Conservation (phyloP, 2,888 invertebrate genomes). For the Hirudinaria manillensis region DNA sequence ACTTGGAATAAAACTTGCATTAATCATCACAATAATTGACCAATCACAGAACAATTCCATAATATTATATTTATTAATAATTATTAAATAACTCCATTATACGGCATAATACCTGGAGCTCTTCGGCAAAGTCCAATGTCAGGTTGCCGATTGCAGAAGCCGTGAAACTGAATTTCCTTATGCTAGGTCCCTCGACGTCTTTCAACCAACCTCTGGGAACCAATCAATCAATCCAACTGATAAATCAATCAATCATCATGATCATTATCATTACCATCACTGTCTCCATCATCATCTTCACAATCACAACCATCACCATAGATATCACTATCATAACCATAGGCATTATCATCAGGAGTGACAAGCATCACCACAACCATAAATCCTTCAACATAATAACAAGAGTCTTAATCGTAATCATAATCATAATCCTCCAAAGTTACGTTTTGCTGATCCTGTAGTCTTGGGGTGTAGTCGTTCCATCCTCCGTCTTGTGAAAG, state of each 20-base stretch:
- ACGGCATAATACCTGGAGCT: constrained; percentile 65
- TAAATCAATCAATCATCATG: not conserved
- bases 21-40: too few species aligned
- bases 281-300: not conserved
- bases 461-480: constrained; percentile 63
- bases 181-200: constrained; percentile 58
- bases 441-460: constrained; percentile 91
- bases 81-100: too few species aligned
- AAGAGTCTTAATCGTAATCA: too few species aligned
- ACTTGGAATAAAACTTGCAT: not conserved
- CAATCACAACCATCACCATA: not conserved
- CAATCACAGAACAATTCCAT: too few species aligned
- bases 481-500: constrained; percentile 15
- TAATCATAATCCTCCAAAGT: constrained; percentile 5
- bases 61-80: too few species aligned
- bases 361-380: not conserved
- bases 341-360: constrained; percentile 13
- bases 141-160: constrained; percentile 81
- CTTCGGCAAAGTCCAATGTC: constrained; percentile 81
- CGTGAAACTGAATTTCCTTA: constrained; percentile 70
- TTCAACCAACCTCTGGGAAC: constrained; percentile 39
- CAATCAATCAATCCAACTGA: not conserved
- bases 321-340: not conserved
- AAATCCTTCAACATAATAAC: too few species aligned
- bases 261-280: constrained; percentile 3